Evolutionary conservation across 2,113 vertebrate species (phyloP).

Genomic region (Lepus timidus): DNA sequence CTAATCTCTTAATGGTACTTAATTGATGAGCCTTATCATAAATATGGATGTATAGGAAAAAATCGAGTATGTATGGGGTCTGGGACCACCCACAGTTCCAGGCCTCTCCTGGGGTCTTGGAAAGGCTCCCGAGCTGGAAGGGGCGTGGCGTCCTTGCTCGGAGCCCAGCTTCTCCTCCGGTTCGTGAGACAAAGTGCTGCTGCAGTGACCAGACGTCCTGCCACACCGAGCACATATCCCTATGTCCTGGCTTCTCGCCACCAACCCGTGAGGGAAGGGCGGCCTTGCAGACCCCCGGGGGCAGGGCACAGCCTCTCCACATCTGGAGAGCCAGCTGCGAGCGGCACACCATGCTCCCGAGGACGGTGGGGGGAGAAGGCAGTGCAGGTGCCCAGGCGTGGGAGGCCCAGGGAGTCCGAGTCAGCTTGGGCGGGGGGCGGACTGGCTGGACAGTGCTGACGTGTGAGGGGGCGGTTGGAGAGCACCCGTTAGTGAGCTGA

Average conservation of each 20-base stretch:
- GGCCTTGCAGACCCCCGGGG: not conserved
- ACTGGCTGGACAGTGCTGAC: not conserved
- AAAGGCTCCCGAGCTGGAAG: not conserved
- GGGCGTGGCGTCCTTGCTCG: not conserved
- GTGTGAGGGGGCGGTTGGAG: accelerated
- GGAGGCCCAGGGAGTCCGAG: not conserved
- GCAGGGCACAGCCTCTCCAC: not conserved
- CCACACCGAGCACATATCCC: not conserved
- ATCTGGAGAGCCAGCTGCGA: not conserved
- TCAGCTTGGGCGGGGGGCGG: not conserved
- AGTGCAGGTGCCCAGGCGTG: no score
- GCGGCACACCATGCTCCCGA: not conserved
- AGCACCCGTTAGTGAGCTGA: not conserved
- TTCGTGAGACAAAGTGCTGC: not conserved
- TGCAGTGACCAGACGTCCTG: not conserved
- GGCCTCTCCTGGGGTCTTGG: not conserved
- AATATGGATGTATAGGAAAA: not conserved
- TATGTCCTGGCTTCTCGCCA: not conserved
- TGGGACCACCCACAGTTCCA: no score
- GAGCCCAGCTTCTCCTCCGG: not conserved
- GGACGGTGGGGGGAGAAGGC: not conserved
- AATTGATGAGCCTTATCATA: not conserved
- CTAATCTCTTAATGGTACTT: not conserved
- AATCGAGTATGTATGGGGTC: not conserved
- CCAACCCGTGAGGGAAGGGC: not conserved